Conservation (phyloP, 2,113 vertebrate genomes). For the Tragelaphus scriptus region DNA sequence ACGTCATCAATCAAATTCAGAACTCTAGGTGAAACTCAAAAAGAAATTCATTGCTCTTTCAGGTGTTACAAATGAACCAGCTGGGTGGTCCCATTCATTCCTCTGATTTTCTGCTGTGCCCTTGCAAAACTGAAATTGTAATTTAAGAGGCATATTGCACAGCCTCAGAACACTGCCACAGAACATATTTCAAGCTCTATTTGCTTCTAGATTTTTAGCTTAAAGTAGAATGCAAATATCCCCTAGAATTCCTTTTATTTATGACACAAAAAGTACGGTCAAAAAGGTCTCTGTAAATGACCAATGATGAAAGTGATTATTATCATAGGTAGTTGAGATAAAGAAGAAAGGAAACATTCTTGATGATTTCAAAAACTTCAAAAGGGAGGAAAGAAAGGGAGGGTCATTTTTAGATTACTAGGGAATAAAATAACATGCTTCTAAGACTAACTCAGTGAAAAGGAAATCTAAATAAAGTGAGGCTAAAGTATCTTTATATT, state of each 20-base stretch:
- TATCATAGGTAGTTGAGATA: neutral
- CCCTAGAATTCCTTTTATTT: neutral
- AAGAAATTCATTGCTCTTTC: neutral
- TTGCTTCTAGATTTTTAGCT: constrained; percentile 15
- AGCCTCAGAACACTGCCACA: constrained; percentile 18
- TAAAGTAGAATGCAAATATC: constrained; percentile 29
- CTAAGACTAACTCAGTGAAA: constrained; percentile 26
- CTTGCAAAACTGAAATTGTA: constrained; percentile 43
- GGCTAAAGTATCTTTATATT: neutral
- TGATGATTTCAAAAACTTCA: constrained; percentile 30
- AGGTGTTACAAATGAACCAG: neutral
- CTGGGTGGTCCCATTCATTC: constrained; percentile 22
- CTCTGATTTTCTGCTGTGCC: constrained; percentile 4
- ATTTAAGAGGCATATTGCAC: neutral
- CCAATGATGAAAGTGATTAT: constrained; percentile 46
- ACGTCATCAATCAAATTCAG: constrained; percentile 16
- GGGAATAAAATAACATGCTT: constrained; percentile 28
- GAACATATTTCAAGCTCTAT: constrained; percentile 50
- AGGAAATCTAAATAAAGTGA: constrained; percentile 25
- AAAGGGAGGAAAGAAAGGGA: neutral
- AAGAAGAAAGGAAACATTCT: constrained; percentile 35
- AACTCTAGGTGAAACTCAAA: neutral
- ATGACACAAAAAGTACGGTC: constrained; percentile 10
- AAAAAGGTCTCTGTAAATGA: neutral
- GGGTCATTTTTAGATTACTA: neutral